Conservation (phyloP, 2,797 vertebrate genomes). For the Acanthopagrus latus region DNA sequence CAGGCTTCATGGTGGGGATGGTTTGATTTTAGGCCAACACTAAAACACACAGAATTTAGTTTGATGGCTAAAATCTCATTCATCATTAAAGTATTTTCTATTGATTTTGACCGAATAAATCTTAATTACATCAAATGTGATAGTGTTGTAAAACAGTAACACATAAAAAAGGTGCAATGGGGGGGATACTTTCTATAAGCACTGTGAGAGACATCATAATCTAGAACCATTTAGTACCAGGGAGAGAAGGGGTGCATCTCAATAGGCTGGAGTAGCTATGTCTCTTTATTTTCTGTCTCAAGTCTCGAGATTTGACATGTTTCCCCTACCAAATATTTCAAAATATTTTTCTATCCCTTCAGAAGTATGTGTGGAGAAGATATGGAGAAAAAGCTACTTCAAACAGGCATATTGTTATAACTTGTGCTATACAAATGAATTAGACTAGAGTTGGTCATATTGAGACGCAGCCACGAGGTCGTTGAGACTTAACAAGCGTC, state of each 20-base stretch:
- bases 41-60: conserved; percentile 28
- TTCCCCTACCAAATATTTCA: conserved; percentile 20
- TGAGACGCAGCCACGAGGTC: conserved; percentile 70
- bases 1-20: conserved; percentile 39
- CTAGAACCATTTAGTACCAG: conserved; percentile 64
- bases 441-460: conserved; percentile 59
- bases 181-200: conserved; percentile 49
- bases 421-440: conserved; percentile 70
- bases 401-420: conserved; percentile 52
- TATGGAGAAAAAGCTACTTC: conserved; percentile 67
- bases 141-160: conserved; percentile 42
- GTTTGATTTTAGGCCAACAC: background rate
- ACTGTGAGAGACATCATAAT: conserved; percentile 55
- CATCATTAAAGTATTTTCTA: background rate
- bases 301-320: conserved; percentile 16
- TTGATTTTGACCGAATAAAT: conserved; percentile 15
- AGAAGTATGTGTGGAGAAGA: conserved; percentile 44
- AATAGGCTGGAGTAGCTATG: conserved; percentile 57
- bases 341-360: conserved; percentile 57
- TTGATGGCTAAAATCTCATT: background rate
- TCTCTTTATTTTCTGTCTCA: conserved; percentile 50
- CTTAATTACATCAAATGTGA: conserved; percentile 32
- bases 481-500: conserved; percentile 45
- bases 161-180: conserved; percentile 34
- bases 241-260: conserved; percentile 60